Evolutionary conservation across 2,113 vertebrate species (phyloP), one percentile per base, ranked within the genome.

Genomic region (Rafetus swinhoei): DNA sequence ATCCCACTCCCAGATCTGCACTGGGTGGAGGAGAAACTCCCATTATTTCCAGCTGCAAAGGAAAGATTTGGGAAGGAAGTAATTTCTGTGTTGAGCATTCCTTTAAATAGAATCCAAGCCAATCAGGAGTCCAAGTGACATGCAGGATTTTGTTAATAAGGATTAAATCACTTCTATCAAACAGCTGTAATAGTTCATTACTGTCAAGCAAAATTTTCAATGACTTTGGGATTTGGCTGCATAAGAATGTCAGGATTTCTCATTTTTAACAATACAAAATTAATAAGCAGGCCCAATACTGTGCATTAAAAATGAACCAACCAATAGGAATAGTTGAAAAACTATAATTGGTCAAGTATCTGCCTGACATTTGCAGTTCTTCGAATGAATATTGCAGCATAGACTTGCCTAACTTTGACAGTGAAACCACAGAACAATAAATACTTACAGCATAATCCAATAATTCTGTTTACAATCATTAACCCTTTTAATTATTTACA

Each of bases 401-500:
- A 87, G 92, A 96, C 95, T 82, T 94, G 84, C 84, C 79, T 19
- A 90, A 65, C 76, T 94, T 93, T 89, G 90, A 88, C 89, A 92
- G 79, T 84, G 90, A 94, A 96, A 93, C 89, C 89, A 82, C 95
- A 95, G 90, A 92, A 95, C 60, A 54, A 84, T 93, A 92, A 96
- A 65, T 91, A 87, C 83, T 96, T 92, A 77, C 27, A 88, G 69
- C 60, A 74, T 69, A 89, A 95, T 84, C 56, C 65, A 82, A 52
- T 84, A 24, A 6, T 5, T 84, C 91, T 69, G 81, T 93, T 77
- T 24, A 86, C 87, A 90, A 39, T 90, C 94, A 95, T 95, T 93
- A 95, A 91, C 57, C 9, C 79, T 81, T 96, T 89, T 96, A 95
- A 95, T 97, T 95, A 96, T 93, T 95, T 89, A 85, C 83, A 92